Conservation (phyloP, 2,888 invertebrate species). For the Tipula lateralis region DNA sequence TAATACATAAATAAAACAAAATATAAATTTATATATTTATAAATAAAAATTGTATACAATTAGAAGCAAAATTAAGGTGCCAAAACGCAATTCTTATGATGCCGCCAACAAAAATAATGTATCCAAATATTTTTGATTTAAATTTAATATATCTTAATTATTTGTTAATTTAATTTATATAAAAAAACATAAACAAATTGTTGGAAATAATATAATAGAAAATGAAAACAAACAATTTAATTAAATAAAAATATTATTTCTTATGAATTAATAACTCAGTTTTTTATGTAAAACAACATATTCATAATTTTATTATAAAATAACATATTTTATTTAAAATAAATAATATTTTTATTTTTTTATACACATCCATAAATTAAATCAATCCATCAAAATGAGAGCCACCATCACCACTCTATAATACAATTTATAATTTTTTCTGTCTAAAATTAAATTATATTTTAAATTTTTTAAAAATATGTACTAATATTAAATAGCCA, state of each 20-base stretch:
- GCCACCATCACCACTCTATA: not conserved
- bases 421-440: not conserved
- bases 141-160: not conserved
- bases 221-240: not conserved
- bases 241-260: not conserved
- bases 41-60: constrained; percentile 36
- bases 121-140: not conserved
- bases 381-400: not conserved
- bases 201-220: not conserved
- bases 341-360: not conserved
- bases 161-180: not conserved
- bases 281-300: not conserved
- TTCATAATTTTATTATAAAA: not conserved
- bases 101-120: constrained; percentile 33
- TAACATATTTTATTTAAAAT: not conserved
- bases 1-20: constrained; percentile 29
- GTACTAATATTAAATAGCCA: not conserved
- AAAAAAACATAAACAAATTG: not conserved
- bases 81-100: constrained; percentile 36
- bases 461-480: not conserved
- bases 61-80: constrained; percentile 36
- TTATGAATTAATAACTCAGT: not conserved
- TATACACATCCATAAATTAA: not conserved
- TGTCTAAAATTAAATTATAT: not conserved
- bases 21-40: not conserved